A percentile compares a stretch with the other conserved stretches of the same genome.
These are phyloP conservation scores for Pyrgilauda ruficollis DNA, from an alignment of 2,113 vertebrate genomes.

Conservation along the genomic window DNA sequence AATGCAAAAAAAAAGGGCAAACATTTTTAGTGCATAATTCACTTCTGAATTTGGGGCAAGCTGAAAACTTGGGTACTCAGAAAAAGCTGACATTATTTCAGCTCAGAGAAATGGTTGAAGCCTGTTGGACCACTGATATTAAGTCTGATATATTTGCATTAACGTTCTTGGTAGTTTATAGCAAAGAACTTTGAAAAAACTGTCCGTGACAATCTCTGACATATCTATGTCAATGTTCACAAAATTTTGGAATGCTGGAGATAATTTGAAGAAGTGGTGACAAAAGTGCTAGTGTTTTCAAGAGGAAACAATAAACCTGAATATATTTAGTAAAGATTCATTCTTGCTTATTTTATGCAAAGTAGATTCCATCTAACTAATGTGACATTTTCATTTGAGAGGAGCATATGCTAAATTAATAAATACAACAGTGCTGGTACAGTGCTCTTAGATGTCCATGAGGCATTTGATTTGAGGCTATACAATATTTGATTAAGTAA, in stretches of 20 bases:
- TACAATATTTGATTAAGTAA: slow-evolving; percentile 27
- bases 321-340: not conserved
- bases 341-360: not conserved
- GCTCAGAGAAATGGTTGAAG: not conserved
- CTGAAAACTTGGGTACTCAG: not conserved
- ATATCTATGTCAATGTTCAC: not conserved
- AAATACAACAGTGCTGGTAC: not conserved
- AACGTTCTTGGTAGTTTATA: not conserved
- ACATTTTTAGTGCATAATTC: not conserved
- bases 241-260: not conserved
- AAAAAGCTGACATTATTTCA: not conserved
- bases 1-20: not conserved
- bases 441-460: not conserved
- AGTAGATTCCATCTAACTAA: not conserved
- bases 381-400: not conserved
- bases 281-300: not conserved
- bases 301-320: not conserved
- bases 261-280: not conserved
- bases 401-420: slow-evolving; percentile 25
- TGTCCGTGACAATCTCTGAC: not conserved
- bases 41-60: not conserved
- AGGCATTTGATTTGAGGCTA: slow-evolving; percentile 4
- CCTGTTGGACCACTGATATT: not conserved
- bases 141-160: not conserved
- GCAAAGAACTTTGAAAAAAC: not conserved